Conservation (phyloP, 2,888 invertebrate species). For the Peribatodes rhomboidaria region DNA sequence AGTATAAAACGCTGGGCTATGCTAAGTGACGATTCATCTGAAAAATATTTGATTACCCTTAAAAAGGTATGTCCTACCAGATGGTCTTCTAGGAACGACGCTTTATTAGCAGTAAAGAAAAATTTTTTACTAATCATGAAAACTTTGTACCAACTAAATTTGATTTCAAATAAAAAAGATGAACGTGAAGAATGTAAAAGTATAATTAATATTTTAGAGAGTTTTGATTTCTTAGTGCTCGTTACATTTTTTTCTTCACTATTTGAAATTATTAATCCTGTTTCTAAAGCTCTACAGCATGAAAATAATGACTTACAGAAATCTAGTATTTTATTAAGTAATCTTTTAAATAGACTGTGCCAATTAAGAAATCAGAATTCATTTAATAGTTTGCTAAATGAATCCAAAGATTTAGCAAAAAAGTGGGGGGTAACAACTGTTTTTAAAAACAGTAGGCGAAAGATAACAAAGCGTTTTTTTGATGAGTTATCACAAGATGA, state of each 20-base stretch:
- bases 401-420: conserved; percentile 37
- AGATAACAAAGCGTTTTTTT: conserved; percentile 49
- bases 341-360: conserved; percentile 47
- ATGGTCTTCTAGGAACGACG: conserved; percentile 45
- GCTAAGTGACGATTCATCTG: conserved; percentile 45
- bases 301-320: conserved; percentile 50
- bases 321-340: conserved; percentile 47
- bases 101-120: conserved; percentile 38
- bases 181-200: conserved; percentile 45
- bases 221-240: conserved; percentile 44
- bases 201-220: conserved; percentile 47
- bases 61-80: conserved; percentile 48
- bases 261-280: conserved; percentile 48
- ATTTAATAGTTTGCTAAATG: conserved; percentile 45
- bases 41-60: conserved; percentile 43
- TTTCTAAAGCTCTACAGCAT: conserved; percentile 53
- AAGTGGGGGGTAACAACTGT: conserved; percentile 35
- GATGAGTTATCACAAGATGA: conserved; percentile 42
- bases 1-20: conserved; percentile 46
- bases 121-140: conserved; percentile 33
- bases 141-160: conserved; percentile 42
- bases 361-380: conserved; percentile 46
- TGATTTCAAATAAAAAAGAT: conserved; percentile 45
- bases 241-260: conserved; percentile 53
- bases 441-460: conserved; percentile 46